Percentiles rank a stretch among this genome's conserved stretches.
phyloP scores from a whole-genome alignment of 2,113 vertebrate genomes.

The Chaetodon trifascialis region DNA sequence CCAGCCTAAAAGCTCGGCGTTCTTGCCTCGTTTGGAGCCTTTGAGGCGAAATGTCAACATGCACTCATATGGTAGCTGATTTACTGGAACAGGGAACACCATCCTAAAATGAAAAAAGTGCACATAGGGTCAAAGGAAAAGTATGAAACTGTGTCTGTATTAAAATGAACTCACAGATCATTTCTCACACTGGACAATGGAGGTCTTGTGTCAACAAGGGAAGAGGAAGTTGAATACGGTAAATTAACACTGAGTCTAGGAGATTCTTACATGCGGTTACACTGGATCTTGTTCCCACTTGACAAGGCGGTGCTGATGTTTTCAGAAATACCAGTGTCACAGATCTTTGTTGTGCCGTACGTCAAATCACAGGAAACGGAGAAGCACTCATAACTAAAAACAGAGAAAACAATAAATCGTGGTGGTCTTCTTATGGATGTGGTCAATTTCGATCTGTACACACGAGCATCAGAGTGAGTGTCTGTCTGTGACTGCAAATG shows the following conservation, averaged over 20 bases:
- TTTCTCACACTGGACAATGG: not conserved
- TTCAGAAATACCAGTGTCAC: slow-evolving; percentile 71
- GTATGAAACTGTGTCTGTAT: not conserved
- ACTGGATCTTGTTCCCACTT: slow-evolving; percentile 74
- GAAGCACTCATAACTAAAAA: slow-evolving; percentile 77
- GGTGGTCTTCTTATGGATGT: not conserved
- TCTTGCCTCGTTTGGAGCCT: slow-evolving; percentile 77
- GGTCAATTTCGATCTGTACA: not conserved
- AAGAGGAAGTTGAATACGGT: not conserved
- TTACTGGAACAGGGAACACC: slow-evolving; percentile 76
- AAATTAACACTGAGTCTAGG: not conserved
- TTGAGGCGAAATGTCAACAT: slow-evolving; percentile 80
- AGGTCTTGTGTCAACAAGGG: not conserved
- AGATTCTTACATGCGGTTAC: slow-evolving; percentile 76
- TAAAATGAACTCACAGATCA: not conserved
- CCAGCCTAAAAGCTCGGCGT: slow-evolving; percentile 74
- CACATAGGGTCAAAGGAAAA: not conserved
- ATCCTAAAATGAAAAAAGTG: slow-evolving; percentile 67
- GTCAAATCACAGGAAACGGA: slow-evolving; percentile 78
- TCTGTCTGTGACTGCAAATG: not conserved
- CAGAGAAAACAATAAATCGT: not conserved
- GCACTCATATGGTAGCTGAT: slow-evolving; percentile 78
- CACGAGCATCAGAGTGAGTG: not conserved
- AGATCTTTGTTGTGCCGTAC: slow-evolving; percentile 62
- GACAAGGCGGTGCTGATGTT: slow-evolving; percentile 81